Evolutionary conservation across 1,140 invertebrate species (phyloP).

Genomic region (Solen grandis): DNA sequence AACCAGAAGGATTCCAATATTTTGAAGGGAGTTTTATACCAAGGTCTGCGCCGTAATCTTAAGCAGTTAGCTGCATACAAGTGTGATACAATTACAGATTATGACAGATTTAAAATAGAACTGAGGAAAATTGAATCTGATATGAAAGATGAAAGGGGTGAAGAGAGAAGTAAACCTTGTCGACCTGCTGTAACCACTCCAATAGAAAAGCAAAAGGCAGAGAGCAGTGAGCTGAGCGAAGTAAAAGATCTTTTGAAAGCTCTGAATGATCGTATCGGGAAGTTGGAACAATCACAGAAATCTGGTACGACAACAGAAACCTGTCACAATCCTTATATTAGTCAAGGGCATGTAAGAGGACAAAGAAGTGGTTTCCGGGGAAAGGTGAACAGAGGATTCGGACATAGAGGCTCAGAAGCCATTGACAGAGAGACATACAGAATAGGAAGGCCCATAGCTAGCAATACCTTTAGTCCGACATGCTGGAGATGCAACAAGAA

Average conservation of each 20-base stretch:
- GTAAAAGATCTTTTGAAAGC: not conserved
- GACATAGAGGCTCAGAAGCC: not conserved
- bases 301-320: not conserved
- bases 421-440: not conserved
- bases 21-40: not conserved
- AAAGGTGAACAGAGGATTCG: not conserved
- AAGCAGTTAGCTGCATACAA: not conserved
- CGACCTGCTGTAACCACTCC: no score
- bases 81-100: not conserved
- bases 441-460: conserved; percentile 4
- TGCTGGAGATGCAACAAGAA: not conserved
- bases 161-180: no score
- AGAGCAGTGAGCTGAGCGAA: not conserved
- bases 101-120: conserved; percentile 5
- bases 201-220: not conserved
- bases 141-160: no score
- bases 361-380: not conserved
- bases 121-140: conserved; percentile 2
- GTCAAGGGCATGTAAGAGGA: no score
- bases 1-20: not conserved
- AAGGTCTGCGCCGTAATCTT: not conserved
- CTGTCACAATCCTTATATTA: not conserved
- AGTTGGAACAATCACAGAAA: not conserved
- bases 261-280: not conserved
- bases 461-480: not conserved